These are phyloP conservation scores for Corythornis leucogaster DNA, from an alignment of 2,797 vertebrate species.

Conservation along the genomic window DNA sequence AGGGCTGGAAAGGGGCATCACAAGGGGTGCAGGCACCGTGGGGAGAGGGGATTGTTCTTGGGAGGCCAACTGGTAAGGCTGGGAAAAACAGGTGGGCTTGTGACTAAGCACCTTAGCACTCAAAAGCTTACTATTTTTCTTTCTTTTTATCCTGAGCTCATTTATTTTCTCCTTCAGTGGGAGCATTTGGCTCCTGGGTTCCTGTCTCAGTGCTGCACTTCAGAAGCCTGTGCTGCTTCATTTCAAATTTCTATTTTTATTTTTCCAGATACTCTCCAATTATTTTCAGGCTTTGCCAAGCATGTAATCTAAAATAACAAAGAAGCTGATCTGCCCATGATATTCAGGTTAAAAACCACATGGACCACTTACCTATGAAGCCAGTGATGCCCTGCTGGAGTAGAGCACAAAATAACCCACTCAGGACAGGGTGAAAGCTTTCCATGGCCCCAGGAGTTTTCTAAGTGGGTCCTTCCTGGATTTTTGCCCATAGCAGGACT, in stretches of 20 bases:
- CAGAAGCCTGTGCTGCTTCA: slow-evolving; percentile 11
- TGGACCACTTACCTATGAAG: not conserved
- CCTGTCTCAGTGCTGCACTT: slow-evolving; percentile 28
- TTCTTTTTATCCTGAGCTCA: slow-evolving; percentile 17
- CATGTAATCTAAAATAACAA: slow-evolving; percentile 60
- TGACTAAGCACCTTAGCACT: not conserved
- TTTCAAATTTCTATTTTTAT: slow-evolving; percentile 56
- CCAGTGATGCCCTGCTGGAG: not conserved
- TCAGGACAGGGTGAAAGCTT: not conserved
- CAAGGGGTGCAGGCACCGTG: accelerated
- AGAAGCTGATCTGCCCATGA: slow-evolving; percentile 19
- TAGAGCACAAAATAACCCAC: not conserved
- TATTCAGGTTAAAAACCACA: slow-evolving; percentile 12
- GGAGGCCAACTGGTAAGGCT: not conserved
- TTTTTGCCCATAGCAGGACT: not conserved
- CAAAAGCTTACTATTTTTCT: not conserved
- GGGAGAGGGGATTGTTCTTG: not conserved
- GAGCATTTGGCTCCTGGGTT: slow-evolving; percentile 48
- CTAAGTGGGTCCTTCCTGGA: not conserved
- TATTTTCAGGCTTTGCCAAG: slow-evolving; percentile 67
- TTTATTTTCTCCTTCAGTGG: slow-evolving; percentile 51
- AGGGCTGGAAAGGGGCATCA: not conserved
- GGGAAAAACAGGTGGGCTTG: not conserved
- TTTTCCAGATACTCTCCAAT: slow-evolving; percentile 47
- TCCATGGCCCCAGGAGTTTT: not conserved